Base-by-base conservation (phyloP, 2,888 invertebrate genomes). In the Aphidius colemani region DNA sequence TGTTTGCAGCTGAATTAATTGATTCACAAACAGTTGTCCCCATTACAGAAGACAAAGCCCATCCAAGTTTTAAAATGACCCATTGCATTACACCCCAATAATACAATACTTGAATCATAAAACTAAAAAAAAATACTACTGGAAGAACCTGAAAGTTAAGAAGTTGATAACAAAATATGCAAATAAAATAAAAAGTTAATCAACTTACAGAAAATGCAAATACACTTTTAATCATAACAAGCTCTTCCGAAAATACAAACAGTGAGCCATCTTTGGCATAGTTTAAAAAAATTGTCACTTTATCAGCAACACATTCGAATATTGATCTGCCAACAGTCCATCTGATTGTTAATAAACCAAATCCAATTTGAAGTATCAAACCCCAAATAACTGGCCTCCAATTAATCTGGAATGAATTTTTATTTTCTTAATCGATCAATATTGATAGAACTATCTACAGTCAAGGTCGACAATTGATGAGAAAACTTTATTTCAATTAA, bases 1-100 rank as follows among this genome's bases (percentile, higher is more conserved):
- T 93, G 80, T 96, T 97, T 0, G 95, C 96, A 0, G 96, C 93
- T 10, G 95, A 90, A 68, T 91, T 95, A 49, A 98, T 89, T 64
- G 96, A 96, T 83, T 98, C 98, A 63, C 95, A 95, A 1, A 97
- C 94, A 0, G 98, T 95, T 0, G 98, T 98, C 11, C 90, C 92
- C 82, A 95, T 83, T 0, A 89, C 81, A 10, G 83, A 78, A 71
- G 91, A 90, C 61, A 97, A 85, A 10, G 92, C 77, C 84, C 89
- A 89, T 0, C 97, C 97, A 40, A 97, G 81, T 77, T 91, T 92
- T 30, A 88, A 75, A 45, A 96, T 91, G 66, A 95, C 83, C 85
- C 89, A 90, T 83, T 97, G 96, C 88, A 98, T 91, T 0, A 90
- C 87, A 0, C 96, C 96, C 82, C 90, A 86, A 83, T 92, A 95